Evolutionary conservation across 2,888 invertebrate species (phyloP), one percentile per base, ranked within the genome.

Genomic region (Sarcophaga subvicina): DNA sequence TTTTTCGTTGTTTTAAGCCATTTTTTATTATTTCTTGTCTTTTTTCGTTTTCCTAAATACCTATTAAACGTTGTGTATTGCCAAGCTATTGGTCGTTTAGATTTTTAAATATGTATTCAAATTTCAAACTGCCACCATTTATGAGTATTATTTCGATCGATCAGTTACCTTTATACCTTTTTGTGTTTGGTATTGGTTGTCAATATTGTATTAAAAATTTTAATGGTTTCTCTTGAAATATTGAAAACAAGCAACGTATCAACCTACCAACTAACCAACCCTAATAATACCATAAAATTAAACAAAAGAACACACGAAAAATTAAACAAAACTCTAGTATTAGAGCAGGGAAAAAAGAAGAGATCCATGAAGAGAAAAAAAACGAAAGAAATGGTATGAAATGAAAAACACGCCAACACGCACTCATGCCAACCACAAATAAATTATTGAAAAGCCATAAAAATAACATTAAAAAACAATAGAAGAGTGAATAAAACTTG

Each of bases 381-480:
- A 59, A 27, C 27, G 0, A 27, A 27, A 27, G 27, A 27, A 27
- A 27, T 27, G 62, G 14, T 60, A 4, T n/a, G 37, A 37, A 72
- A 63, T 37, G 70, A 83, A 82, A 67, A 80, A 75, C 87, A 87
- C 71, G 84, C 87, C 75, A 87, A 87, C 87, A 87, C 84, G 87
- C 84, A 81, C 84, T 82, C 79, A 79, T 62, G 78, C 79, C 84
- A 84, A 71, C 83, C 86, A 87, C 76, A 86, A 86, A 87, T 84
- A 84, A 81, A 81, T 84, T 84, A 87, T 87, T 87, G 87, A 82
- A 87, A 87, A 84, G 17, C 87, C 84, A 87, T 87, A 87, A 87
- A 84, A 86, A 77, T 83, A 59, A 20, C 54, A 14, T 54, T 14
- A 54, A 54, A 54, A 54, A 54, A 54, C 54, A 54, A 54, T 54